Conservation (phyloP, 2,888 invertebrate species). For the Patella ulyssiponensis region DNA sequence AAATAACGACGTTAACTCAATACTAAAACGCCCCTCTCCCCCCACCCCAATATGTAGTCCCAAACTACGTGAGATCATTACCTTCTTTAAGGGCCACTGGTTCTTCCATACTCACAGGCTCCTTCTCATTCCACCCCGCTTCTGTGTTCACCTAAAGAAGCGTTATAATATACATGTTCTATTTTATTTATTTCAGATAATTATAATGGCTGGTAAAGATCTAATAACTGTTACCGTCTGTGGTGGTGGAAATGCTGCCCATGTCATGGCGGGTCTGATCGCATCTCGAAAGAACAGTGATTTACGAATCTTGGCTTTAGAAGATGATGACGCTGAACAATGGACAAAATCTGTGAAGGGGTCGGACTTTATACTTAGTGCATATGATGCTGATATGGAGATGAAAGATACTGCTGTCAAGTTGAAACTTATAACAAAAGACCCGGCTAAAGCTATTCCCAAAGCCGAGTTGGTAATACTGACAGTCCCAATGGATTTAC, state of each 20-base stretch:
- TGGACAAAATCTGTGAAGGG: slow-evolving; percentile 47
- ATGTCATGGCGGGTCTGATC: slow-evolving; percentile 53
- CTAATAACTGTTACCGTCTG: slow-evolving; percentile 37
- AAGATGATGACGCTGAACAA: slow-evolving; percentile 57
- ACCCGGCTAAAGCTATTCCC: slow-evolving; percentile 48
- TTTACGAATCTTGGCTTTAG: slow-evolving; percentile 53
- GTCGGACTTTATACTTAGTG: slow-evolving; percentile 39
- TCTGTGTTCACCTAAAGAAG: too few species aligned
- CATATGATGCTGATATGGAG: slow-evolving; percentile 24
- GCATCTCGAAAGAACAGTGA: slow-evolving; percentile 45
- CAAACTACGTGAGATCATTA: too few species aligned
- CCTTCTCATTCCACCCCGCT: too few species aligned
- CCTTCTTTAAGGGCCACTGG: too few species aligned
- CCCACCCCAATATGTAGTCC: too few species aligned
- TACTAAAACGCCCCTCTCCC: too few species aligned
- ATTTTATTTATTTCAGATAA: too few species aligned
- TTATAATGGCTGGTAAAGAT: not conserved
- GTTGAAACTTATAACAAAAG: slow-evolving; percentile 45
- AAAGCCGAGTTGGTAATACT: slow-evolving; percentile 56
- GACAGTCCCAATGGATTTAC: slow-evolving; percentile 56
- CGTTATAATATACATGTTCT: too few species aligned
- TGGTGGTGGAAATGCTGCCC: slow-evolving; percentile 65
- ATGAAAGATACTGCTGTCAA: slow-evolving; percentile 24
- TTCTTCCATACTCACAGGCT: too few species aligned
- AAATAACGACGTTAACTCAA: too few species aligned